Evolutionary conservation across 1,140 invertebrate genomes (phyloP).

Genomic region (Forficula auricularia): DNA sequence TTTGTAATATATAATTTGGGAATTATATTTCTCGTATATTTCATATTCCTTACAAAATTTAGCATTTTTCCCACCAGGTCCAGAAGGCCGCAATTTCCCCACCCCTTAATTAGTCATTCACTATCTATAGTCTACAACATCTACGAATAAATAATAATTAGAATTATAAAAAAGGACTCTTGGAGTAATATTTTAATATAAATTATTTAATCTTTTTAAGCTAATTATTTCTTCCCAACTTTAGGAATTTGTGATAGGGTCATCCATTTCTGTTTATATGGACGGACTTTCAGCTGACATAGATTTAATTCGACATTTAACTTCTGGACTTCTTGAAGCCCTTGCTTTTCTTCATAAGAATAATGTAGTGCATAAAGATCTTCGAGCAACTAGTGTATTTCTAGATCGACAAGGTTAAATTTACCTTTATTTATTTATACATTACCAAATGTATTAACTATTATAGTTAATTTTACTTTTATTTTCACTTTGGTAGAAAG

Average conservation of each 20-base stretch:
- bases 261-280: conserved; percentile 31
- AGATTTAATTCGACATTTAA: conserved; percentile 40
- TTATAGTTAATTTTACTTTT: too few relatives aligned
- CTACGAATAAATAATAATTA: too few relatives aligned
- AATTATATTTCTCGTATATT: too few relatives aligned
- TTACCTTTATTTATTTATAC: too few relatives aligned
- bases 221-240: conserved; percentile 9
- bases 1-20: too few relatives aligned
- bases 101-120: too few relatives aligned
- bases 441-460: conserved; percentile 3
- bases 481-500: too few relatives aligned
- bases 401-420: conserved; percentile 34
- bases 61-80: too few relatives aligned
- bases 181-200: neutral
- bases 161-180: too few relatives aligned
- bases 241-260: conserved; percentile 43
- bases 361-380: conserved; percentile 57
- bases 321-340: conserved; percentile 42
- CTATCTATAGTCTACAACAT: too few relatives aligned
- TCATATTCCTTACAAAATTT: too few relatives aligned
- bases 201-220: neutral
- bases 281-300: conserved; percentile 36
- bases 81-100: too few relatives aligned
- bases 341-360: conserved; percentile 56
- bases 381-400: conserved; percentile 46